Conservation (phyloP, 2,797 vertebrate genomes). For the Silurus lanzhouensis region DNA sequence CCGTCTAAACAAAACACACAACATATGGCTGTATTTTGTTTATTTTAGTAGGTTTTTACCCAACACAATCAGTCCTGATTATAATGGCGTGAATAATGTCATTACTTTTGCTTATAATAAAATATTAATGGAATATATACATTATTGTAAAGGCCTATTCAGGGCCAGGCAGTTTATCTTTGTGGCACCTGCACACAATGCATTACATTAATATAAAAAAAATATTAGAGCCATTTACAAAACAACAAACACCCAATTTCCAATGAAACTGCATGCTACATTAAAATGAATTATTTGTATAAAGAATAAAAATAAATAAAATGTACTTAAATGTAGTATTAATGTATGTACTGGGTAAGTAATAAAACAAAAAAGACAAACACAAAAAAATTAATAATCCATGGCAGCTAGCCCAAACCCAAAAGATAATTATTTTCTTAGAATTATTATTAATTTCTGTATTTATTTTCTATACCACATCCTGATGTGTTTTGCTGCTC, state of each 20-base stretch:
- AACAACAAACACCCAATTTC: not conserved
- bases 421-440: not conserved
- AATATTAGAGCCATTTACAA: not conserved
- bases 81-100: not conserved
- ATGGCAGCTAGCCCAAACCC: not conserved
- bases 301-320: not conserved
- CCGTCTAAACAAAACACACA: not conserved
- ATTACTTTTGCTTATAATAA: not conserved
- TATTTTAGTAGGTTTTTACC: not conserved
- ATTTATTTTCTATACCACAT: not conserved
- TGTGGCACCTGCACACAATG: not conserved
- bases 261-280: not conserved
- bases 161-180: not conserved
- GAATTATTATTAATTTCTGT: not conserved
- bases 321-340: too few relatives aligned
- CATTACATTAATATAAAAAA: not conserved
- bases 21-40: not conserved
- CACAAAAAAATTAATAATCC: not conserved
- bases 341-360: not conserved
- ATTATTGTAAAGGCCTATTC: not conserved
- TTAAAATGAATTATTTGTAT: not conserved
- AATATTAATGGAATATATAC: not conserved
- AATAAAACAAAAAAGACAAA: not conserved
- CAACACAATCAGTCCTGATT: not conserved
- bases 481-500: not conserved